These are phyloP conservation scores for Columba janthina DNA, from an alignment of 2,113 vertebrate genomes.

Conservation along the genomic window DNA sequence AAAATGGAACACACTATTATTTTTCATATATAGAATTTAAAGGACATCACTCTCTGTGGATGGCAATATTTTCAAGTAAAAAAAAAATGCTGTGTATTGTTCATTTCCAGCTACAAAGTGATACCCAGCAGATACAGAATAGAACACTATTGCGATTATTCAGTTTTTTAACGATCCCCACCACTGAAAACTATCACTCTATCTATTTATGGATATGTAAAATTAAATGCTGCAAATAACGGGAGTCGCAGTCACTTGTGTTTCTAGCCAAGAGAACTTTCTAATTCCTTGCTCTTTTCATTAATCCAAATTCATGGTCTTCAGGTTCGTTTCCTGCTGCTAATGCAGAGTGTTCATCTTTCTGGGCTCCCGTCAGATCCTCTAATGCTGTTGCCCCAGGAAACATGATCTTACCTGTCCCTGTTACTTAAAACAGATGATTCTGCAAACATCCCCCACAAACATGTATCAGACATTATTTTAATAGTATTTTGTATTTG, in stretches of 20 bases:
- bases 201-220: slow-evolving; percentile 14
- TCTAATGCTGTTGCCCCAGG: neutral
- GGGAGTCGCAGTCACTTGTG: neutral
- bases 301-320: neutral
- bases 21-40: neutral
- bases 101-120: neutral
- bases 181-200: neutral
- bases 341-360: neutral
- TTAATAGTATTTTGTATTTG: neutral
- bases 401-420: neutral
- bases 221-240: slow-evolving; percentile 15
- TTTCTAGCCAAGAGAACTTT: neutral
- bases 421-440: neutral
- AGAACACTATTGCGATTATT: neutral
- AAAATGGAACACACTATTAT: neutral
- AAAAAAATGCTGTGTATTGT: neutral
- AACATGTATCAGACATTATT: neutral
- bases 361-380: neutral
- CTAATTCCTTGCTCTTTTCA: neutral
- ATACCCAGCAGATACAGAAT: neutral
- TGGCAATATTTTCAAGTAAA: neutral
- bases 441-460: neutral
- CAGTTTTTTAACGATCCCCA: neutral
- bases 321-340: neutral
- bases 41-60: neutral